Base-by-base conservation (phyloP, 2,113 vertebrate species). In the Phalacrocorax pelagicus region DNA sequence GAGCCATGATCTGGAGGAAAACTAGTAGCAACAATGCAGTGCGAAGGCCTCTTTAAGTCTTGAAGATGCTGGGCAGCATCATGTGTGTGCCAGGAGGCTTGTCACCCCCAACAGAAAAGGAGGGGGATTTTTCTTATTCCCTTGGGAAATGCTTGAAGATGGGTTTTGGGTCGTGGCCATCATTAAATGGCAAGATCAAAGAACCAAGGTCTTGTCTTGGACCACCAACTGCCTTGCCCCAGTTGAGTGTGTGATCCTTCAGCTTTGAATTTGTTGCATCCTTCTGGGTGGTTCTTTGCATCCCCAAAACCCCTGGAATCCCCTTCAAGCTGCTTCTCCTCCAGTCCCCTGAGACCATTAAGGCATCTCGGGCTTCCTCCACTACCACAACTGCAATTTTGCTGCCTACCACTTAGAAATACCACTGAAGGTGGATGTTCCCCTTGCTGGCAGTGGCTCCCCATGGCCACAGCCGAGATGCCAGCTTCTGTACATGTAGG, bases 401-500 rank as follows among this genome's bases (percentile, higher is more conserved):
- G 0, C 51, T 69, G 47, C 87, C 38, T 70, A 16, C 15, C 21
- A 54, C 51, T 58, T 19, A 65, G 67, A 75, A 95, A 86, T 10
- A 15, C 16, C 82, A 1, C 49, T 2, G 5, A 23, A 62, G 80
- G 72, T 32, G 75, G 91, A 15, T 59, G 66, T 90, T 49, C n/a
- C 75, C 55, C 55, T 57, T 0, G 3, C 92, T 63, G 83, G 63
- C 4, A 1, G 83, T 66, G 80, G 72, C 52, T 96, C 55, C 71
- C 62, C 61, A 22, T 1, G 10, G 81, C 86, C 2, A 5, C 29
- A 15, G 92, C 88, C 3, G 18, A 88, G 87, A 71, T 95, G 93
- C 81, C 95, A 88, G 90, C 40, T 80, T 90, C 87, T 72, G 96
- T 34, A 92, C 95, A 94, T 93, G 92, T 96, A 96, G 94, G 96